Evolutionary conservation across 2,888 invertebrate species (phyloP).

Genomic region (Cetonia aurata): DNA sequence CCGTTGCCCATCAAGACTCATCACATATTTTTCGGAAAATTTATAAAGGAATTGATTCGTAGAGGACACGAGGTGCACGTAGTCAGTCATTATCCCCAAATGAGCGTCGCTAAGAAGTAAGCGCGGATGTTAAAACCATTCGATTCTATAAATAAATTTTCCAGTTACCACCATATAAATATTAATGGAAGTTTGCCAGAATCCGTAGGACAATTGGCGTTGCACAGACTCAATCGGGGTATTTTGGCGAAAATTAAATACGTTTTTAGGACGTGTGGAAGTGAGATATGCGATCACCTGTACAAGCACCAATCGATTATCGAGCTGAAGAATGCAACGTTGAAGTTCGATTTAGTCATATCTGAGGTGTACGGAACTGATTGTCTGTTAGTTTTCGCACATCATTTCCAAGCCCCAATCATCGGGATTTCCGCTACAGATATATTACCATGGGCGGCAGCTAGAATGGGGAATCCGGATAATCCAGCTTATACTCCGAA

Average conservation of each 20-base stretch:
- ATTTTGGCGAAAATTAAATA: conserved; percentile 36
- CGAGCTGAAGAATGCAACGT: conserved; percentile 40
- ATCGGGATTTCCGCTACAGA: conserved; percentile 71
- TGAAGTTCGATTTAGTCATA: conserved; percentile 65
- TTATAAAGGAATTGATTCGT: conserved; percentile 71
- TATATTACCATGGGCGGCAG: conserved; percentile 71
- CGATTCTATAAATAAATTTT: background rate
- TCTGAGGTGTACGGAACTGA: conserved; percentile 74
- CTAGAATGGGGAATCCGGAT: conserved; percentile 70
- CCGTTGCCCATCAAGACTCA: conserved; percentile 79
- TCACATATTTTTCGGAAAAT: conserved; percentile 73
- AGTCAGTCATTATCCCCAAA: conserved; percentile 74
- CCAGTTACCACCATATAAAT: conserved; percentile 54
- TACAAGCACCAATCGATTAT: conserved; percentile 44
- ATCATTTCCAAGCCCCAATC: conserved; percentile 70
- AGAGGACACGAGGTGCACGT: conserved; percentile 78
- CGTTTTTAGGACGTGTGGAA: conserved; percentile 45
- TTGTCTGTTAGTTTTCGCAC: conserved; percentile 72
- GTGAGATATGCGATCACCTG: conserved; percentile 44
- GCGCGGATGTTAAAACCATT: too few species aligned
- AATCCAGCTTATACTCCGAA: conserved; percentile 74
- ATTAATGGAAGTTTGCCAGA: conserved; percentile 52
- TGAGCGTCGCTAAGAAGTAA: conserved; percentile 58
- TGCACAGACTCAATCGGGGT: conserved; percentile 42
- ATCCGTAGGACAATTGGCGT: conserved; percentile 52